phyloP scores from a whole-genome alignment of 2,888 invertebrate genomes.

The Darwinula stevensoni region DNA sequence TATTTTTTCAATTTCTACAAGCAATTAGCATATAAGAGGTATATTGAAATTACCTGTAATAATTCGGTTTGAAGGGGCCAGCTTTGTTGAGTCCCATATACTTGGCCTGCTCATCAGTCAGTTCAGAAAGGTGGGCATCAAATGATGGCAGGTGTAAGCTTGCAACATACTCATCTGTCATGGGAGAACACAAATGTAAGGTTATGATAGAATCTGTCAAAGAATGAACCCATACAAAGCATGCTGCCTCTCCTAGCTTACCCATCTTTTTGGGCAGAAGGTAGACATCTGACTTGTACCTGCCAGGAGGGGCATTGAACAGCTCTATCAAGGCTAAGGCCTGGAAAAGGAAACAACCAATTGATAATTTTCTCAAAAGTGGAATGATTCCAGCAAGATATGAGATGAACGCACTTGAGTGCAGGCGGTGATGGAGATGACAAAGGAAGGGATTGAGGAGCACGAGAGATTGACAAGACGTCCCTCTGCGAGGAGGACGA shows the following conservation, averaged over 20 bases:
- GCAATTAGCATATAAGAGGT: too few relatives aligned
- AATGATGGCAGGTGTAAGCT: slow-evolving; percentile 86
- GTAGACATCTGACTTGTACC: slow-evolving; percentile 92
- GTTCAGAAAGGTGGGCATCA: slow-evolving; percentile 85
- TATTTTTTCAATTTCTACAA: too few relatives aligned
- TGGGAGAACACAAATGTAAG: too few relatives aligned
- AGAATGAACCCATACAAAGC: neutral
- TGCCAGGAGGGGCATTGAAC: slow-evolving; percentile 73
- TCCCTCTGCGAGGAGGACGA: slow-evolving; percentile 76
- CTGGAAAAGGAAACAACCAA: slow-evolving; percentile 14
- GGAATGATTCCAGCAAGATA: neutral
- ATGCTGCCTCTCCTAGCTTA: slow-evolving; percentile 19
- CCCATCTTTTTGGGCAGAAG: slow-evolving; percentile 95
- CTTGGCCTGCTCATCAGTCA: slow-evolving; percentile 85
- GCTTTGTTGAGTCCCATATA: slow-evolving; percentile 91
- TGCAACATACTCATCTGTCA: slow-evolving; percentile 78
- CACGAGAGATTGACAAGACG: slow-evolving; percentile 70
- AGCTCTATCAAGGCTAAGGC: slow-evolving; percentile 86
- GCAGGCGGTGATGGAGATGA: slow-evolving; percentile 87
- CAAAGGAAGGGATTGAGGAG: slow-evolving; percentile 87
- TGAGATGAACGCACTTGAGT: slow-evolving; percentile 33
- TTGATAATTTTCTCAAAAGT: slow-evolving; percentile 3
- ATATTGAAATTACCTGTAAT: slow-evolving; percentile 85
- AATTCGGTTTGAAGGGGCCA: slow-evolving; percentile 94
- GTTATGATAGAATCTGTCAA: too few relatives aligned